These are phyloP conservation scores for Ormyrus pomaceus DNA, from an alignment of 2,888 invertebrate genomes.

Conservation along the genomic window DNA sequence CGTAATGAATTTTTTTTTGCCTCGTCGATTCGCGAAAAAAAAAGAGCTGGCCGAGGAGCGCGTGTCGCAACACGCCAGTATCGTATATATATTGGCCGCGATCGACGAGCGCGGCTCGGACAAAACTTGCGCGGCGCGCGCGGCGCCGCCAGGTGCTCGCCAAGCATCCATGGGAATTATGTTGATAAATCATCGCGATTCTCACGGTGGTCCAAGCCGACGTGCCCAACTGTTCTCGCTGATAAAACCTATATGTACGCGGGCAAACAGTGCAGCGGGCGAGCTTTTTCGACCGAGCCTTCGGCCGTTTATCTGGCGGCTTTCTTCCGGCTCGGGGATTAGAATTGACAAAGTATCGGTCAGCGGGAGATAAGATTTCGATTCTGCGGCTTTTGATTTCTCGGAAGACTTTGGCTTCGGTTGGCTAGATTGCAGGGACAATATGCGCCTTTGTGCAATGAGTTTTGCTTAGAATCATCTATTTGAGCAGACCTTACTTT, in stretches of 20 bases:
- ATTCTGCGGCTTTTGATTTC: neutral
- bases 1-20: constrained; percentile 15
- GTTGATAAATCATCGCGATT: constrained; percentile 74
- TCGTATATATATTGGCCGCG: too few relatives aligned
- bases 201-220: constrained; percentile 69
- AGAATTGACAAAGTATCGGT: too few relatives aligned
- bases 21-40: neutral
- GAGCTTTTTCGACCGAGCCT: constrained; percentile 52
- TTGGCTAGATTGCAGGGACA: constrained; percentile 1
- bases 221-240: too few relatives aligned
- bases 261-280: constrained; percentile 17
- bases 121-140: constrained; percentile 64
- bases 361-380: too few relatives aligned
- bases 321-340: neutral
- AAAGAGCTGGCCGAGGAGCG: neutral
- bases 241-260: neutral
- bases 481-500: too few relatives aligned
- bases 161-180: constrained; percentile 73
- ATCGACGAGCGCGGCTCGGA: constrained; percentile 53
- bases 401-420: neutral
- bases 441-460: neutral
- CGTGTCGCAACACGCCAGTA: too few relatives aligned
- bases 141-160: constrained; percentile 71
- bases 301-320: neutral
- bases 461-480: too few relatives aligned